Evolutionary conservation across 2,113 vertebrate species (phyloP), one percentile per base, ranked within the genome.

Genomic region (Neodon shergylaensis): DNA sequence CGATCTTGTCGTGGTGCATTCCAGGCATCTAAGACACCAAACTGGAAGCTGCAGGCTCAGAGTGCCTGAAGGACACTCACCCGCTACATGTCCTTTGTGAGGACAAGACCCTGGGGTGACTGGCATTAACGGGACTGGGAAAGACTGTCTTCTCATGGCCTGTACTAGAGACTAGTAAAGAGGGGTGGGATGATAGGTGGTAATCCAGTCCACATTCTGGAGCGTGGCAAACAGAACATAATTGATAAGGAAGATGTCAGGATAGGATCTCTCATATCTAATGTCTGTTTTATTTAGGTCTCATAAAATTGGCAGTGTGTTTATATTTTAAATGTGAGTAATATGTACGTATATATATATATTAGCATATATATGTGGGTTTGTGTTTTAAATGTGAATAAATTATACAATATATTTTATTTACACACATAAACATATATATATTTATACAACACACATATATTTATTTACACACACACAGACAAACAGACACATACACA

Each of bases 221-320:
- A 16, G 11, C 11, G 2, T 11, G 7, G 16, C 39, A 16, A 19
- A 14, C 2, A 31, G 17, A 22, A 9, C 0, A 0, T 5, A 0
- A 0, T 44, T 11, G 7, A 1, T 11, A 6, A 2, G 3, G 66
- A 10, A 10, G 5, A 3, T 24, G 2, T 11, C 0, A 0, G 36
- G 5, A 1, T 0, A 1, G 3, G 0, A 1, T 1, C 0, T 0
- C 0, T 31, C 9, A 3, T 17, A 0, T 3, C 8, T 31, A 0
- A 0, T 11, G 9, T 39, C 61, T 47, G 16, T 68, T 22, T 86
- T 68, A 36, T 66, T 33, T 85, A 10, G 19, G 28, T 7, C 21
- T 4, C 31, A 0, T 26, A 0, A 17, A 0, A 22, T 0, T 0
- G 6, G 17, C n/a, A 1, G 19, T 8, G 1, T 33, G 0, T 8